Conservation (phyloP, 2,797 vertebrate species). For the Rhinophrynus dorsalis region DNA sequence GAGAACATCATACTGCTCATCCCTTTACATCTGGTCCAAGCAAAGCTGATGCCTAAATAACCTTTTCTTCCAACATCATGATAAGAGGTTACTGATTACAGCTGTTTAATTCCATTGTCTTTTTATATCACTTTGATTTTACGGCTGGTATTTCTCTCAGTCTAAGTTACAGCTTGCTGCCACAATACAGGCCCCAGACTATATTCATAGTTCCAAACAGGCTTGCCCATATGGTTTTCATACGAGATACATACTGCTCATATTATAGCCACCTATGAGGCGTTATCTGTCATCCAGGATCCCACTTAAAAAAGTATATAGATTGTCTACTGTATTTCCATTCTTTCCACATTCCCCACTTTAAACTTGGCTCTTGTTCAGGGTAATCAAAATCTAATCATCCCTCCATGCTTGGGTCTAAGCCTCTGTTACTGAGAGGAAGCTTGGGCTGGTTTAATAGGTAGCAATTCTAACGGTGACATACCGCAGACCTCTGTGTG, state of each 20-base stretch:
- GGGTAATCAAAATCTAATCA: constrained; percentile 67
- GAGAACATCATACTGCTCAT: no score
- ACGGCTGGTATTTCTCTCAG: no score
- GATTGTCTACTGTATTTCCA: constrained; percentile 69
- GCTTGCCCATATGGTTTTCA: constrained; percentile 60
- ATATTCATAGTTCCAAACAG: no score
- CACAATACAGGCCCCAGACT: not conserved
- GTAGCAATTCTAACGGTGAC: not conserved
- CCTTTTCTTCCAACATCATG: no score
- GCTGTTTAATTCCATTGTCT: no score
- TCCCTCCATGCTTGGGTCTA: constrained; percentile 60
- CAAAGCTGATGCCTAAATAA: no score
- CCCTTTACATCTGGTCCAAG: no score
- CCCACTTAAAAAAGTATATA: constrained; percentile 64
- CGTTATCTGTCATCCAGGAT: constrained; percentile 57
- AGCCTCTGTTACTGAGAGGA: constrained; percentile 43
- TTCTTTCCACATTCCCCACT: constrained; percentile 60
- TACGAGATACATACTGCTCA: constrained; percentile 63
- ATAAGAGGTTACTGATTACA: no score
- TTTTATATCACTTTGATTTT: no score
- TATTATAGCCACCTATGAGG: constrained; percentile 63
- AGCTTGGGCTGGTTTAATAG: constrained; percentile 42
- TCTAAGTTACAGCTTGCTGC: no score
- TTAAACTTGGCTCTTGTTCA: constrained; percentile 63
- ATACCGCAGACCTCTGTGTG: not conserved